Evolutionary conservation across 2,797 vertebrate species (phyloP), one percentile per base, ranked within the genome.

Genomic region (Lophius americanus): DNA sequence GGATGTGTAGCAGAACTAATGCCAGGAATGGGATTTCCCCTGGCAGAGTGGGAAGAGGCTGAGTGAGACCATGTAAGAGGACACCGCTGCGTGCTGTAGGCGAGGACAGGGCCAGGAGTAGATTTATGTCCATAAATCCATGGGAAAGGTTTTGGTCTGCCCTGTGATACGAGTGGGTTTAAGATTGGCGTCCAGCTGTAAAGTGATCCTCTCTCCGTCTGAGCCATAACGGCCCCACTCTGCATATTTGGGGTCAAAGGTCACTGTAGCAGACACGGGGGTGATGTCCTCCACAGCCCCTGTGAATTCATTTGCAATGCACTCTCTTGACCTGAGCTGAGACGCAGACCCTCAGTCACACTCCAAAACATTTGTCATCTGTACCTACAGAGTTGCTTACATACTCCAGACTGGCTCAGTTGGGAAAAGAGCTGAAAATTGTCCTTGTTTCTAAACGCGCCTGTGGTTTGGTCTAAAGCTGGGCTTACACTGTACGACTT

Each of bases 41-140:
- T 51, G 75, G 75, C 68, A 64, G 72, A 80, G 78, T 78, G 78
- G 75, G 75, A 75, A 77, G 79, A 82, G 82, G 60, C 61, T 68
- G 74, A 85, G 54, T 65, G 59, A 68, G 75, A 69, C 67, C 66
- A 9, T 88, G 91, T 91, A 93, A 93, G 78, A 81, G 81, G 88
- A 93, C 87, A 89, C 91, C 79, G 23, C 75, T 75, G 78, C 68
- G 75, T 81, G 85, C 78, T 74, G 64, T 62, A 77, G 81, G 84
- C 81, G 84, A 90, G 89, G 84, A 92, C 87, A 85, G 70, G 73
- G 75, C 64, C 62, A 77, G 67, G 68, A 72, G 58, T 79, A 91
- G 91, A 94, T 93, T 93, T 92, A 93, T 92, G 88, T 76, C 80
- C 77, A 70, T 86, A 89, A 89, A 83, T 87, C 88, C 85, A 89